Percentiles rank a stretch among this genome's conserved stretches.
phyloP scores from a whole-genome alignment of 2,888 invertebrate genomes.

The Drosophila cognata region DNA sequence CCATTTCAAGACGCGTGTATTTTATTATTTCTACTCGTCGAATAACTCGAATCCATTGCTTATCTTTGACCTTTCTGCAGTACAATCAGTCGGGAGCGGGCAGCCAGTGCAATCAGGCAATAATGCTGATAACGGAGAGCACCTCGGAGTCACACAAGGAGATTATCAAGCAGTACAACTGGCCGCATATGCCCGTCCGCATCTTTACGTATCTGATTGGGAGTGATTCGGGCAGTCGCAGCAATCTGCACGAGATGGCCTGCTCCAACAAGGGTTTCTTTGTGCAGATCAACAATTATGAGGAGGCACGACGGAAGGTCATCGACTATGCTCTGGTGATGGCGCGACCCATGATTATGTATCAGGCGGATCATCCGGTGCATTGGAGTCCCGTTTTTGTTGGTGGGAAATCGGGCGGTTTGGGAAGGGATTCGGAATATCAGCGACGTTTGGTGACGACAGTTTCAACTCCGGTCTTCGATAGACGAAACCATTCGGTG shows the following conservation, averaged over 20 bases:
- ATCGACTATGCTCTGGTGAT: conserved; percentile 97
- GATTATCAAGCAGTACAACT: conserved; percentile 93
- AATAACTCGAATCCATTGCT: neutral
- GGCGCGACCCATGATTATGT: conserved; percentile 98
- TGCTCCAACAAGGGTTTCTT: conserved; percentile 96
- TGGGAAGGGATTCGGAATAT: conserved; percentile 84
- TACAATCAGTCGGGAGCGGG: conserved; percentile 94
- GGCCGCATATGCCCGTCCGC: conserved; percentile 96
- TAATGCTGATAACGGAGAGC: conserved; percentile 98
- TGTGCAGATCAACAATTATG: conserved; percentile 94
- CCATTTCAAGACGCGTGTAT: no score
- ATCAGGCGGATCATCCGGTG: conserved; percentile 95
- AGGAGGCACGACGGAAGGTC: conserved; percentile 96
- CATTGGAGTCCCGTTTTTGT: conserved; percentile 98
- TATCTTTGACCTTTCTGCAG: conserved; percentile 83
- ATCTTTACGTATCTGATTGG: conserved; percentile 98
- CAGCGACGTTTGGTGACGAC: conserved; percentile 95
- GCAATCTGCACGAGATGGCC: conserved; percentile 96
- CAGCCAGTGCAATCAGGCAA: conserved; percentile 98
- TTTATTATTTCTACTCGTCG: neutral
- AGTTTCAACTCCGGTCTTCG: conserved; percentile 97
- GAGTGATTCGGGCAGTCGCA: conserved; percentile 94
- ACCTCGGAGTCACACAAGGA: conserved; percentile 90
- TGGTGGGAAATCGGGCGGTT: conserved; percentile 90
- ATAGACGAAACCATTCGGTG: conserved; percentile 95